phyloP scores from a whole-genome alignment of 2,113 vertebrate genomes.

The Elaphurus davidianus region DNA sequence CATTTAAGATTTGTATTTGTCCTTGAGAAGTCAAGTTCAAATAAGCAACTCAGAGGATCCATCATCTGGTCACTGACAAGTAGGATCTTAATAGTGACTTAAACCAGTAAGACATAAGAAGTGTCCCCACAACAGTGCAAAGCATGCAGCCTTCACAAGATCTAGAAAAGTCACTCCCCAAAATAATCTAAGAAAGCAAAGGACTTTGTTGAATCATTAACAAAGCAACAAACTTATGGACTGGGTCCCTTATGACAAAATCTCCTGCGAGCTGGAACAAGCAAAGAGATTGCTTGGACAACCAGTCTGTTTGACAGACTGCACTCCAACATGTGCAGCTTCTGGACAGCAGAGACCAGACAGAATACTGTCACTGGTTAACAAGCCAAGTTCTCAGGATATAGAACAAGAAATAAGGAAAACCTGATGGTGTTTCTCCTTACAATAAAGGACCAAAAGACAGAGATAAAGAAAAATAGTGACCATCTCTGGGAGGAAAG shows the following conservation, averaged over 20 bases:
- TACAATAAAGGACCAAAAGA: neutral
- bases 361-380: neutral
- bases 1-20: neutral
- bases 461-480: neutral
- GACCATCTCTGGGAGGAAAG: neutral
- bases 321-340: neutral
- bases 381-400: neutral
- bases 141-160: neutral
- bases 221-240: neutral
- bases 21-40: neutral
- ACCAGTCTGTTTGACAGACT: neutral
- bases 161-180: neutral
- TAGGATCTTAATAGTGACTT: neutral
- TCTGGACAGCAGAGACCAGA: neutral
- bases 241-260: neutral
- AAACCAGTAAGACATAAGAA: neutral
- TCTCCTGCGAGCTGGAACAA: neutral
- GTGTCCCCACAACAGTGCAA: neutral
- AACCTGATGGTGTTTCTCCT: neutral
- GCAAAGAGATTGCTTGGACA: neutral
- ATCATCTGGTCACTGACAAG: neutral
- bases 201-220: neutral
- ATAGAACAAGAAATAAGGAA: neutral
- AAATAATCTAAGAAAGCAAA: neutral
- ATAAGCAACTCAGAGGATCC: neutral